Conservation (phyloP, 2,113 vertebrate species). For the cat (Felis catus) region DNA sequence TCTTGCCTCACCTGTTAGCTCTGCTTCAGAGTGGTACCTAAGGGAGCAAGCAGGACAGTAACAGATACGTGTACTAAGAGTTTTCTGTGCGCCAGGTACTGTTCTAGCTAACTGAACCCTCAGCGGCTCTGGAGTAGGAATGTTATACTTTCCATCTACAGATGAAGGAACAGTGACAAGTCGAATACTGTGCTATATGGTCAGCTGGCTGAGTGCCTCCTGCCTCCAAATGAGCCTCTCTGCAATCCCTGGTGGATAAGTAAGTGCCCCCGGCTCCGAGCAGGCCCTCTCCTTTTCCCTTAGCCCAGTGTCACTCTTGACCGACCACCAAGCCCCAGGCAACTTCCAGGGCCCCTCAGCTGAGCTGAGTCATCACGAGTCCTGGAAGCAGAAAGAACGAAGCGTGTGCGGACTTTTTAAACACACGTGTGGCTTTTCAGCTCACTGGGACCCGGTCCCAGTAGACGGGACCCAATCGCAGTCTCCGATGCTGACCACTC, state of each 20-base stretch:
- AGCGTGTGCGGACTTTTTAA: neutral
- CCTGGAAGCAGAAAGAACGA: neutral
- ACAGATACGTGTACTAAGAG: neutral
- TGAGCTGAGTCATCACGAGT: neutral
- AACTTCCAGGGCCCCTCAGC: neutral
- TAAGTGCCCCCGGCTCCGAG: neutral
- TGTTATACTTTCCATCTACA: neutral
- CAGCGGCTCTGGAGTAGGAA: neutral
- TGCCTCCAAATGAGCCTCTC: neutral
- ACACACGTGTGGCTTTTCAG: neutral
- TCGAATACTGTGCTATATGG: neutral
- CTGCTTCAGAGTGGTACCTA: neutral
- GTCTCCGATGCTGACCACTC: neutral
- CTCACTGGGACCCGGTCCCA: neutral
- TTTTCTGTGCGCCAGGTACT: neutral
- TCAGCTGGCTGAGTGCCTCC: neutral
- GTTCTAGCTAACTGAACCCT: neutral
- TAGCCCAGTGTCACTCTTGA: neutral
- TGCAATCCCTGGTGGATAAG: neutral
- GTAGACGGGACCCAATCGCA: neutral
- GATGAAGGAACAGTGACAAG: neutral
- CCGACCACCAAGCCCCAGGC: neutral
- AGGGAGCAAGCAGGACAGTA: neutral
- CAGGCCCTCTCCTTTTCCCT: neutral
- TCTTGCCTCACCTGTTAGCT: neutral